Evolutionary conservation across 2,113 vertebrate genomes (phyloP), one percentile per base, ranked within the genome.

Genomic region (Origma solitaria): DNA sequence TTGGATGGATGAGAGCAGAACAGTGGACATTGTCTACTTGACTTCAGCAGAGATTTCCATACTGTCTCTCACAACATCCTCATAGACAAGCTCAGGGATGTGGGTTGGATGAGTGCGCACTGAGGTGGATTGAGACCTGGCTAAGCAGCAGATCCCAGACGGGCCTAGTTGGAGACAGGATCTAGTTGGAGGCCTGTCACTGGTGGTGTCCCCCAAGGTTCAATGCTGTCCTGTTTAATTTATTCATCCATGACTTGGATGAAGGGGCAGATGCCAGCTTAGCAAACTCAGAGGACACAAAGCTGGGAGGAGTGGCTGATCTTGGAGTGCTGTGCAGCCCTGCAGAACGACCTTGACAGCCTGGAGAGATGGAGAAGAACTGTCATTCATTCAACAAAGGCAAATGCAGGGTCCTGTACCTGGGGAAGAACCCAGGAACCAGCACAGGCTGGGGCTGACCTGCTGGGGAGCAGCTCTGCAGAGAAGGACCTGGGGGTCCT

Each of bases 201-300:
- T 25, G 4, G 11, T 15, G 25, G 10, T 35, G 65, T 27, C 25
- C 2, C 57, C 7, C 9, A 22, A 21, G 49, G 17, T 35, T 76
- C 42, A 42, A 1, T 21, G 11, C 25, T 57, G 21, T 5, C 11
- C n/a, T 40, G 16, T 25, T 22, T 22, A 42, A 49, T 4, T 71
- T 33, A 0, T 10, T 71, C 11, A 54, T 30, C 13, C 2, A 1
- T 56, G 13, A 17, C 20, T 40, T 50, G 30, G 24, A 42, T 15
- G 44, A 60, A 23, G 35, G 27, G 15, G 15, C 44, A 70, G 30
- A 60, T 7, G 24, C 30, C 35, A 42, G 9, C 53, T 70, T 19
- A 50, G 37, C 15, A 40, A 19, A 13, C 35, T 28, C 30, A 22
- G 12, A 58, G 42, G 14, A 70, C 54, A 49, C 30, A 40, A 6